Evolutionary conservation across 1,140 invertebrate species (phyloP), one percentile per base, ranked within the genome.

Genomic region (Drosophila eugracilis): DNA sequence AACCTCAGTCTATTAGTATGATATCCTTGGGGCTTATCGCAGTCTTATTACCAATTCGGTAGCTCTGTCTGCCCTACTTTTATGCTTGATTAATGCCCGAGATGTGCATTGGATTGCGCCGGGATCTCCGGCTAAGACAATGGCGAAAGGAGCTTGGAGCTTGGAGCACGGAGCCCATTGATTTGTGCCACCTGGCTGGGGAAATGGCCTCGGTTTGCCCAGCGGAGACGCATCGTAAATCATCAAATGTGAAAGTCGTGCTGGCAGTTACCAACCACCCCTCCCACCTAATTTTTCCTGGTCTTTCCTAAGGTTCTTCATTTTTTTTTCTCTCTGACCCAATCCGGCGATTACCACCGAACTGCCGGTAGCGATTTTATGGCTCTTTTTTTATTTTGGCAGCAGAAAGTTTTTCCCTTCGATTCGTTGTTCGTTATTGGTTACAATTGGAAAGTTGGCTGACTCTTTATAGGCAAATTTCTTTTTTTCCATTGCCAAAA

Each of bases 31-130:
- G 67, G 66, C 58, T 80, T 77, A 86, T 85, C 60, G 39, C 15
- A 54, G 57, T 63, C 60, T 32, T 63, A 69, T 72, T 69, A 47
- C 37, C 54, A 66, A 58, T 81, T 70, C 57, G 60, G 55, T 57
- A 53, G 50, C 42, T 60, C 62, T 74, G 69, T 78, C 63, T 83
- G 62, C 32, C 72, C 37, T 52, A 58, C 48, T 44, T 79, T 79
- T 75, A 58, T 73, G 50, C 57, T 81, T 85, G 81, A 85, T 86
- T 85, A 75, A 85, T 86, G 81, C 77, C 34, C 59, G 52, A 47
- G 59, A 75, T 75, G 72, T 75, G 52, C 59, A 69, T 65, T 67
- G 65, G 65, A 62, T 83, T 83, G 36, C 41, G 42, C 36, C 39
- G 14, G 39, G 36, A 57, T 62, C 22, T 32, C 17, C 9, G 58